These are phyloP conservation scores for Catotricha subobsoleta DNA, from an alignment of 2,888 invertebrate species.

Conservation along the genomic window DNA sequence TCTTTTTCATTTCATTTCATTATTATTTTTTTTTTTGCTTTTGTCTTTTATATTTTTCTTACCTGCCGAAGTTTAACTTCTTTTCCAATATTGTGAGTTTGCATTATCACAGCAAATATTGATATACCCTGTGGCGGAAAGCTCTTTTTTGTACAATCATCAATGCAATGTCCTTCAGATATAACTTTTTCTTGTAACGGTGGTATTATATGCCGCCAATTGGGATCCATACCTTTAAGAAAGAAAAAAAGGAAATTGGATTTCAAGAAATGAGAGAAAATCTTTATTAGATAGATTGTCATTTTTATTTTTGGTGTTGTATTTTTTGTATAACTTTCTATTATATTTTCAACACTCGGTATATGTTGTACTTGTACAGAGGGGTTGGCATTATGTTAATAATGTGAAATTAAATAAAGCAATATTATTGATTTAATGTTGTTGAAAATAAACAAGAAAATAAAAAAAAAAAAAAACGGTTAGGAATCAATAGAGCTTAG, in stretches of 20 bases:
- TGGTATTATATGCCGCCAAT: slow-evolving; percentile 44
- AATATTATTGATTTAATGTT: no score
- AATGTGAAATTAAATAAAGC: no score
- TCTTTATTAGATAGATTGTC: neutral
- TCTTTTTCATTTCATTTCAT: no score
- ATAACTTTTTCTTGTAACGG: slow-evolving; percentile 40
- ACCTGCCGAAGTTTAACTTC: slow-evolving; percentile 37
- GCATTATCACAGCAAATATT: slow-evolving; percentile 41
- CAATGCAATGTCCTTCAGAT: slow-evolving; percentile 42
- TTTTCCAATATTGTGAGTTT: slow-evolving; percentile 38
- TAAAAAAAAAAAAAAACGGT: neutral
- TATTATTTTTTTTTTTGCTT: no score
- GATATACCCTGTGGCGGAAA: slow-evolving; percentile 37
- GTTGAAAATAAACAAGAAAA: neutral
- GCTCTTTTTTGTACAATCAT: slow-evolving; percentile 38
- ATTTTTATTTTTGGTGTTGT: no score
- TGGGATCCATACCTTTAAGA: slow-evolving; percentile 38
- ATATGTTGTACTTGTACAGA: no score
- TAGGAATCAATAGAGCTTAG: no score
- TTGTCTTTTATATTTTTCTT: no score
- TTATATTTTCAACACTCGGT: no score
- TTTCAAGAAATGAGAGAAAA: neutral
- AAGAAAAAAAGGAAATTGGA: slow-evolving; percentile 2
- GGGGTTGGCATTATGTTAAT: no score
- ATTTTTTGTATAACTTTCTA: no score